These are phyloP conservation scores for Montipora cactus DNA, from an alignment of 64 coral and sea anemone species.

Conservation along the genomic window DNA sequence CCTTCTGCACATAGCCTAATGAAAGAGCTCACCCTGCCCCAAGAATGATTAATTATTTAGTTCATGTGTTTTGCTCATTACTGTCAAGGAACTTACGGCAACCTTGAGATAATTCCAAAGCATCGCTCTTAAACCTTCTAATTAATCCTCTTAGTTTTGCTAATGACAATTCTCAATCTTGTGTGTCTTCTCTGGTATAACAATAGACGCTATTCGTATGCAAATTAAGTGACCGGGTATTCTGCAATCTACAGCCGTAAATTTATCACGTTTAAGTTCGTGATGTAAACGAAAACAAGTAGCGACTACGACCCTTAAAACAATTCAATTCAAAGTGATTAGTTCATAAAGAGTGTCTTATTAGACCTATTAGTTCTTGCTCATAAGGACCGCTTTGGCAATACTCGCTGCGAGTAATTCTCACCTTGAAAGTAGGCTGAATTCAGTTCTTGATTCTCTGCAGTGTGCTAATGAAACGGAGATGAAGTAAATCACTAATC, in stretches of 20 bases:
- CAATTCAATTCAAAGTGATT: background rate
- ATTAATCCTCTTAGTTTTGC: background rate
- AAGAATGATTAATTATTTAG: background rate
- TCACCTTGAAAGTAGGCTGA: slow-evolving; percentile 1
- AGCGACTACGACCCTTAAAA: background rate
- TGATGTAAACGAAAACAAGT: background rate
- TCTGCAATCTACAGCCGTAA: too few relatives aligned
- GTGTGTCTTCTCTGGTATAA: too few relatives aligned
- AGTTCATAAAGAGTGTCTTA: background rate
- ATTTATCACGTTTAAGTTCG: background rate
- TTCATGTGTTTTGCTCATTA: background rate
- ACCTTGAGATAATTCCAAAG: background rate
- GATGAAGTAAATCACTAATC: background rate
- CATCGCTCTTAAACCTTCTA: background rate
- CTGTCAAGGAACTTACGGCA: too few relatives aligned
- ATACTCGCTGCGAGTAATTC: background rate
- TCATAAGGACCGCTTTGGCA: background rate
- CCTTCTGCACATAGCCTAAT: background rate
- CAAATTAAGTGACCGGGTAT: background rate
- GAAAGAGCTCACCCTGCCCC: background rate
- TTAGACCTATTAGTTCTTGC: background rate
- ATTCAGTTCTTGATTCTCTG: background rate
- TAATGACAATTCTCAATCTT: background rate
- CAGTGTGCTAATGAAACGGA: background rate
- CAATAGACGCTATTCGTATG: background rate